phyloP scores from a whole-genome alignment of 2,888 invertebrate species.

The Boloria euphrosyne region DNA sequence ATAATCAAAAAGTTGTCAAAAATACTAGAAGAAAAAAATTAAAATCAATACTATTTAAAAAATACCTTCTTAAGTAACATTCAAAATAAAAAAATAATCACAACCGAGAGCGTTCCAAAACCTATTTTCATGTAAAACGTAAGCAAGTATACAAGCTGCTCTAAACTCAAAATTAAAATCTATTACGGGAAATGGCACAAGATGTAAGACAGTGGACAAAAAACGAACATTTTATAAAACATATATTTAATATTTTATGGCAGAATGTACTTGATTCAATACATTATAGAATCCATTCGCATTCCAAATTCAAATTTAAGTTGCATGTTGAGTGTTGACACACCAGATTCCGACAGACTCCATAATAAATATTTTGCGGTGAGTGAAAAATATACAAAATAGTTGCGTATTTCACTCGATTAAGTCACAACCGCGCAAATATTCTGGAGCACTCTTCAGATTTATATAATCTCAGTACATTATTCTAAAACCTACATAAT shows the following conservation, averaged over 20 bases:
- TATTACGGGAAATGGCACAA: constrained; percentile 34
- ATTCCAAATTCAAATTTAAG: background rate
- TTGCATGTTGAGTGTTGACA: background rate
- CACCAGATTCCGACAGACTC: constrained; percentile 27
- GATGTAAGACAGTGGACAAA: constrained; percentile 24
- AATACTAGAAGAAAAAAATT: constrained; percentile 4
- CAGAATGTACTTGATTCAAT: background rate
- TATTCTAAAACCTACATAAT: constrained; percentile 53
- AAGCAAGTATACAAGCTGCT: constrained; percentile 32
- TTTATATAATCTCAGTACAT: constrained; percentile 64
- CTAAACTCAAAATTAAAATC: constrained; percentile 25
- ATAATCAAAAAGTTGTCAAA: background rate
- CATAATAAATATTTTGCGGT: constrained; percentile 26
- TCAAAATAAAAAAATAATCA: constrained; percentile 28
- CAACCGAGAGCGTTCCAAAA: constrained; percentile 32
- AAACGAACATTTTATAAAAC: constrained; percentile 3
- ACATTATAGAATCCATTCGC: background rate
- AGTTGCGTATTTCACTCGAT: constrained; percentile 30
- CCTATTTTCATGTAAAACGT: constrained; percentile 26
- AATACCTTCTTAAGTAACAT: constrained; percentile 28
- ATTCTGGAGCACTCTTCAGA: constrained; percentile 34
- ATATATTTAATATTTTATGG: background rate
- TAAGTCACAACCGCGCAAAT: constrained; percentile 37
- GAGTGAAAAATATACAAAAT: constrained; percentile 28
- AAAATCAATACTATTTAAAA: constrained; percentile 12